phyloP scores from a whole-genome alignment of 2,888 invertebrate genomes.

The Caenorhabditis auriculariae region DNA sequence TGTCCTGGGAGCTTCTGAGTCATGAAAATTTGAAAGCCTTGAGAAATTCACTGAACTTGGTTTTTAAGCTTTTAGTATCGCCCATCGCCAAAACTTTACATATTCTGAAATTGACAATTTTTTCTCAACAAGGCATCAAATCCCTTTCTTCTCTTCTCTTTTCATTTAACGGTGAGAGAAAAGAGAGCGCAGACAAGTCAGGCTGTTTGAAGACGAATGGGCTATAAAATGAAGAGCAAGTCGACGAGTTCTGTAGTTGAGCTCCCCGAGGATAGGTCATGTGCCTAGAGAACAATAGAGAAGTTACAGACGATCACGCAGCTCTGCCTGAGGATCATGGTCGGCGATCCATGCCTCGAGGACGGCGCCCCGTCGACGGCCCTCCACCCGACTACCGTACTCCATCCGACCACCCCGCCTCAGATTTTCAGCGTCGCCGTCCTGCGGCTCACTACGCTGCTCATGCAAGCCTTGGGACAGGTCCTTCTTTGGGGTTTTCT shows the following conservation, averaged over 20 bases:
- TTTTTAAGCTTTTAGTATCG: too few relatives aligned
- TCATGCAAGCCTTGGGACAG: constrained; percentile 89
- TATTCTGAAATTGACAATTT: too few relatives aligned
- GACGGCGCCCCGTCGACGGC: constrained; percentile 40
- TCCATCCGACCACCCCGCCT: constrained; percentile 72
- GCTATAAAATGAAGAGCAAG: not conserved
- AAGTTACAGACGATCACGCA: constrained; percentile 63
- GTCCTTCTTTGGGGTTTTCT: constrained; percentile 55
- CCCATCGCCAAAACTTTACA: too few relatives aligned
- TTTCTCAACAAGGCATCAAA: too few relatives aligned
- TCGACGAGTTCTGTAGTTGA: not conserved
- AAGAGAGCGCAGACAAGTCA: too few relatives aligned
- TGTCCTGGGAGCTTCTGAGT: too few relatives aligned
- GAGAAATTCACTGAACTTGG: too few relatives aligned
- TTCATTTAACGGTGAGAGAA: too few relatives aligned
- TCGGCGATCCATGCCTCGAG: constrained; percentile 59
- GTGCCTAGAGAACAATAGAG: not conserved
- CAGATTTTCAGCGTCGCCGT: constrained; percentile 93
- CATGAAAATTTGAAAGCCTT: too few relatives aligned
- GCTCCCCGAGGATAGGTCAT: too few relatives aligned
- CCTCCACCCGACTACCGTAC: constrained; percentile 59
- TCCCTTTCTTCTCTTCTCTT: too few relatives aligned
- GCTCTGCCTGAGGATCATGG: constrained; percentile 58
- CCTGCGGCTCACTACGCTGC: constrained; percentile 88
- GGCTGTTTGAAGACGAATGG: not conserved